phyloP scores from a whole-genome alignment of 2,113 vertebrate genomes.

The Cyprinodon variegatus region DNA sequence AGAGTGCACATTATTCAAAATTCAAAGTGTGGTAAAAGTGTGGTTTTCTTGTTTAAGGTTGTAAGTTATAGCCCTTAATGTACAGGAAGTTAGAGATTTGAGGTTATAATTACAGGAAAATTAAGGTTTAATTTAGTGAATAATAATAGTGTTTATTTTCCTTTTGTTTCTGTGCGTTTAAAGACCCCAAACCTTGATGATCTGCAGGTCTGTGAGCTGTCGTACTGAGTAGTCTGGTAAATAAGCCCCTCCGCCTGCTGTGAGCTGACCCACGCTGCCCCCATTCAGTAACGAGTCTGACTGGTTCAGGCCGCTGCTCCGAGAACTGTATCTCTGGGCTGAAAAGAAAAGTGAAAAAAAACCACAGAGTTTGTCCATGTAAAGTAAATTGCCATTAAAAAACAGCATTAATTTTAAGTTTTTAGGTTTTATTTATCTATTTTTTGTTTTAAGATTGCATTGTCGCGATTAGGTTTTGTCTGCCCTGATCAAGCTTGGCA shows the following conservation, averaged over 20 bases:
- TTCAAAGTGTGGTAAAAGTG: slow-evolving; percentile 30
- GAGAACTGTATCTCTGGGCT: slow-evolving; percentile 90
- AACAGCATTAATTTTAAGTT: no score
- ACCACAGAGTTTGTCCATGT: not conserved
- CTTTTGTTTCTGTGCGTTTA: slow-evolving; percentile 7
- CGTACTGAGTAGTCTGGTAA: slow-evolving; percentile 95
- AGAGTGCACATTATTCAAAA: slow-evolving; percentile 27
- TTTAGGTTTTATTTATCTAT: not conserved
- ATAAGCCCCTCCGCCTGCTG: slow-evolving; percentile 87
- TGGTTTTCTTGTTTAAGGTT: slow-evolving; percentile 21
- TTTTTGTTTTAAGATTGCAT: not conserved
- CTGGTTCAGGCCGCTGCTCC: slow-evolving; percentile 88
- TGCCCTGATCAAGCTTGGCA: no score
- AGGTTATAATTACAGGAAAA: slow-evolving; percentile 24
- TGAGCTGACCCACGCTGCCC: slow-evolving; percentile 90
- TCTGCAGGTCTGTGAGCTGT: slow-evolving; percentile 93
- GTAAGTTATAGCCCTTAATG: not conserved
- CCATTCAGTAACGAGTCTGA: slow-evolving; percentile 90
- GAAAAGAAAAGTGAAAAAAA: slow-evolving; percentile 25
- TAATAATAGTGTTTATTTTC: slow-evolving; percentile 19
- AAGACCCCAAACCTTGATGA: slow-evolving; percentile 88
- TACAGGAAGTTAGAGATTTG: slow-evolving; percentile 41
- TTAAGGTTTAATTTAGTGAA: slow-evolving; percentile 2
- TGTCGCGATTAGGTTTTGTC: no score
- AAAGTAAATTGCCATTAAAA: no score